phyloP scores from a whole-genome alignment of 2,797 vertebrate genomes.

The Vireo griseus region DNA sequence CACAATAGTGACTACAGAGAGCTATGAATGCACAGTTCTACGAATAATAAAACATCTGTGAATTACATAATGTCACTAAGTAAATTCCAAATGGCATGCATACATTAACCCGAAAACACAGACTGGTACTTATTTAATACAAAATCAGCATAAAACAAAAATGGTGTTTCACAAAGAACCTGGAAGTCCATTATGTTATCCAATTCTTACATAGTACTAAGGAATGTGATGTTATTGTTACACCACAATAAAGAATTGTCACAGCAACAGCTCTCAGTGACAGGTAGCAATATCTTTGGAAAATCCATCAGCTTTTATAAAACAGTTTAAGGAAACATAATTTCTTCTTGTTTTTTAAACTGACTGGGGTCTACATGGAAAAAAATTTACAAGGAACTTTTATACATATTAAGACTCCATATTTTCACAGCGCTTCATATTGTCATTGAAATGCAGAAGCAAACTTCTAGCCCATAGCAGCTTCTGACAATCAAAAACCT shows the following conservation, averaged over 20 bases:
- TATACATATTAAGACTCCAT: not conserved
- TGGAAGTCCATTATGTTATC: not conserved
- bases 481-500: not conserved
- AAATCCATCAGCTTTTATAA: not conserved
- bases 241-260: not conserved
- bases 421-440: not conserved
- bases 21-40: constrained; percentile 59
- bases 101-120: constrained; percentile 62
- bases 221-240: not conserved
- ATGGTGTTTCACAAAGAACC: not conserved
- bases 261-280: not conserved
- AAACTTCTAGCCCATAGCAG: not conserved
- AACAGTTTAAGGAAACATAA: not conserved
- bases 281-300: not conserved
- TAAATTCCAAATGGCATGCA: constrained; percentile 56
- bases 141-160: constrained; percentile 33
- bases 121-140: constrained; percentile 58
- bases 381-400: not conserved
- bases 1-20: constrained; percentile 59
- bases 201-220: not conserved
- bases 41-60: constrained; percentile 70
- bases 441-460: not conserved
- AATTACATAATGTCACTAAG: constrained; percentile 62
- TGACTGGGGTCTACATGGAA: not conserved
- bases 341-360: not conserved